phyloP scores from a whole-genome alignment of 2,888 invertebrate species.

The Cantharis flavilabris region DNA sequence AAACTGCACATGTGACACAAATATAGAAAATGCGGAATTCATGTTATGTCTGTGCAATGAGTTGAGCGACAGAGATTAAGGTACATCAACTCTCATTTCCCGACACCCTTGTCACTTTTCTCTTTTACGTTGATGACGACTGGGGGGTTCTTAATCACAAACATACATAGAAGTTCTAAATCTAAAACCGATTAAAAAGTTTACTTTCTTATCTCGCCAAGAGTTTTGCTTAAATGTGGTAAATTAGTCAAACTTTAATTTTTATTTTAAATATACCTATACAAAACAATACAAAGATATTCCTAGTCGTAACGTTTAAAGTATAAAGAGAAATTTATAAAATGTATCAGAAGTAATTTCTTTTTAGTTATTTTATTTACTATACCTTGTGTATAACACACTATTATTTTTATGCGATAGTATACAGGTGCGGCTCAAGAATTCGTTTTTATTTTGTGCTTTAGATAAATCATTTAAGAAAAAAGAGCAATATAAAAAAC shows the following conservation, averaged over 20 bases:
- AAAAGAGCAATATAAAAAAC: too few relatives aligned
- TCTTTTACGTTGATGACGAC: conserved; percentile 17
- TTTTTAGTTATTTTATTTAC: too few relatives aligned
- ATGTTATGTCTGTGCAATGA: conserved; percentile 40
- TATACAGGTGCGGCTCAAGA: too few relatives aligned
- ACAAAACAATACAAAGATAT: not conserved
- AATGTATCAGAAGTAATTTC: too few relatives aligned
- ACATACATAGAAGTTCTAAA: not conserved
- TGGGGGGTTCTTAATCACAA: conserved; percentile 22
- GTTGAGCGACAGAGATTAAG: conserved; percentile 45
- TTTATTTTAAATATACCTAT: not conserved
- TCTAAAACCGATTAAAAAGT: not conserved
- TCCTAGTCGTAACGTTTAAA: not conserved
- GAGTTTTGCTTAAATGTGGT: not conserved
- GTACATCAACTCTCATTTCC: conserved; percentile 33
- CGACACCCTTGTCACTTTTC: conserved; percentile 33
- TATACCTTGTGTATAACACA: too few relatives aligned
- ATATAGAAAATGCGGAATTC: conserved; percentile 25
- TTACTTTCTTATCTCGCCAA: not conserved
- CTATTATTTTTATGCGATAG: too few relatives aligned
- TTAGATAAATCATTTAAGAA: too few relatives aligned
- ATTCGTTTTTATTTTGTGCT: too few relatives aligned
- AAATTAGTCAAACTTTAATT: not conserved
- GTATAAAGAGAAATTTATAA: too few relatives aligned
- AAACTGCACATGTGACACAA: conserved; percentile 26